Evolutionary conservation across 2,888 invertebrate genomes (phyloP).

Genomic region (Aromia moschata): DNA sequence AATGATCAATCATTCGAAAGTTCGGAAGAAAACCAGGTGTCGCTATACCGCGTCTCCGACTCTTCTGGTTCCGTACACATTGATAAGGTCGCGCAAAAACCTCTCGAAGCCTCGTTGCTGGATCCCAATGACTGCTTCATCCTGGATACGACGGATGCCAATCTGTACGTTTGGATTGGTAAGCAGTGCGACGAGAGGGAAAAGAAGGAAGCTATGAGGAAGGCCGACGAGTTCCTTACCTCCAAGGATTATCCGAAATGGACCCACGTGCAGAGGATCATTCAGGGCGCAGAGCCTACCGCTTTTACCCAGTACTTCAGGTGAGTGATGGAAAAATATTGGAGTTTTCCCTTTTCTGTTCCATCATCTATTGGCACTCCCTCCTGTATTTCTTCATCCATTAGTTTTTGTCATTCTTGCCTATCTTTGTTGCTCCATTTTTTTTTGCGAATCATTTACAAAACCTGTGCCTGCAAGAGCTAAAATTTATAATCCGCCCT

Average conservation of each 20-base stretch:
- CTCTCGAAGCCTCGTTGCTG: slow-evolving; percentile 75
- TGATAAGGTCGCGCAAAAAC: slow-evolving; percentile 72
- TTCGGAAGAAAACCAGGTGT: slow-evolving; percentile 71
- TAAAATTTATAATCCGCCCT: too few species aligned
- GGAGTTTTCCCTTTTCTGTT: neutral
- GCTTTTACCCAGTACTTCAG: slow-evolving; percentile 89
- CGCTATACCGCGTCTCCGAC: slow-evolving; percentile 77
- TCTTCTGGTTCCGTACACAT: slow-evolving; percentile 64
- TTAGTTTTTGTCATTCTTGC: too few species aligned
- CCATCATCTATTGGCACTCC: too few species aligned
- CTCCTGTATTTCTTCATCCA: too few species aligned
- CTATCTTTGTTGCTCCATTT: too few species aligned
- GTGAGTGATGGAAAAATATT: slow-evolving; percentile 19
- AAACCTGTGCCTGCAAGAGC: too few species aligned
- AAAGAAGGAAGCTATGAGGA: slow-evolving; percentile 77
- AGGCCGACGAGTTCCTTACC: slow-evolving; percentile 72
- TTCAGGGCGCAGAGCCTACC: slow-evolving; percentile 85
- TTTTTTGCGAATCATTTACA: too few species aligned
- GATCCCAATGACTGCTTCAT: slow-evolving; percentile 82
- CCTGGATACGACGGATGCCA: slow-evolving; percentile 79
- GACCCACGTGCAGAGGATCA: slow-evolving; percentile 78
- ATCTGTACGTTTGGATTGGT: slow-evolving; percentile 87
- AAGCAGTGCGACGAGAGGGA: slow-evolving; percentile 78
- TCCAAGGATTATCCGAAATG: slow-evolving; percentile 80
- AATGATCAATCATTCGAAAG: slow-evolving; percentile 81